These are phyloP conservation scores for Haemorhous mexicanus DNA, from an alignment of 2,113 vertebrate genomes.

Conservation along the genomic window DNA sequence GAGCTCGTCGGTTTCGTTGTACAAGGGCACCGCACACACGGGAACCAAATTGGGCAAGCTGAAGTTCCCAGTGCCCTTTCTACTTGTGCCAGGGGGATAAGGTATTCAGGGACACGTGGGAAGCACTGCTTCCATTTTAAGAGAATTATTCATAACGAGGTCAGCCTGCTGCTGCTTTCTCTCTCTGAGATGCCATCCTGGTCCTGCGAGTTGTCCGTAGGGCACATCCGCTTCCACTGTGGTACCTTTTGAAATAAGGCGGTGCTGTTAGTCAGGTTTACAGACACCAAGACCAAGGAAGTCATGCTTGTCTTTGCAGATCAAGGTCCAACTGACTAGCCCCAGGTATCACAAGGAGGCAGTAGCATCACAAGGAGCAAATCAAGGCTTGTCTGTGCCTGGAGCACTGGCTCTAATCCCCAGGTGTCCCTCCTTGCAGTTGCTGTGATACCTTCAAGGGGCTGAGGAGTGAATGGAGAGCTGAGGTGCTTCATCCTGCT, in stretches of 20 bases:
- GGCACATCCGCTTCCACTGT: fast-evolving
- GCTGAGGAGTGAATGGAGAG: background rate
- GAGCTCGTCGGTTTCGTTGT: fast-evolving
- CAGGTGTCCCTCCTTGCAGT: background rate
- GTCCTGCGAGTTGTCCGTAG: fast-evolving
- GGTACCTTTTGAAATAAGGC: background rate
- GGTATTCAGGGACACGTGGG: background rate
- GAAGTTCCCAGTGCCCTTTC: background rate
- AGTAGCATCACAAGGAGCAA: background rate
- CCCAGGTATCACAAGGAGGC: background rate
- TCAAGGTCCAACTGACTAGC: background rate
- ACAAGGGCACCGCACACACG: background rate
- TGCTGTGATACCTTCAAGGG: background rate
- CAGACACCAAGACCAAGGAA: background rate
- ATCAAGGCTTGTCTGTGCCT: background rate
- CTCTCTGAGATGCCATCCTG: background rate
- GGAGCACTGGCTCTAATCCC: background rate
- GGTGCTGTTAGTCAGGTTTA: fast-evolving
- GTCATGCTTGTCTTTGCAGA: background rate
- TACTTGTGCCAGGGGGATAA: background rate
- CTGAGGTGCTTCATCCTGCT: background rate
- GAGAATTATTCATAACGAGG: background rate
- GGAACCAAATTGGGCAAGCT: background rate
- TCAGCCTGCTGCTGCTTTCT: background rate
- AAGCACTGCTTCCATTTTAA: constrained; percentile 17